These are phyloP conservation scores for Zaprionus lineosus DNA, from an alignment of 2,888 invertebrate genomes.

Conservation along the genomic window DNA sequence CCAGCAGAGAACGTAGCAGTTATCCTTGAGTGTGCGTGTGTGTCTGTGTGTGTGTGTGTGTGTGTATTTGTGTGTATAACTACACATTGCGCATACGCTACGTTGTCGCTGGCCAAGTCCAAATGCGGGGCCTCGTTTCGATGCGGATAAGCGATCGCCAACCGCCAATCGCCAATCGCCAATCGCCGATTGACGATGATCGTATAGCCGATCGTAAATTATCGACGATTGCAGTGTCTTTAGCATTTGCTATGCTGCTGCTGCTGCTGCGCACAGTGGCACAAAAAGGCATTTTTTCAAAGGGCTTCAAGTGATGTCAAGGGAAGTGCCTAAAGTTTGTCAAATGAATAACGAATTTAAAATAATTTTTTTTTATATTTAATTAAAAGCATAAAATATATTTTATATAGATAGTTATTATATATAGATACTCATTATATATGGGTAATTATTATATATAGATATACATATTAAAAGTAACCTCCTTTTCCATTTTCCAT, in stretches of 20 bases:
- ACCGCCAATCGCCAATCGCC: conserved; percentile 8
- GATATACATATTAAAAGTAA: no score
- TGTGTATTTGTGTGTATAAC: conserved; percentile 1
- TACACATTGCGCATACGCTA: conserved; percentile 61
- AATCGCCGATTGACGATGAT: conserved; percentile 25
- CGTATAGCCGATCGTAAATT: conserved; percentile 48
- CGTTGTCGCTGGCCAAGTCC: conserved; percentile 32
- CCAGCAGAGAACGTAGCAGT: conserved; percentile 50
- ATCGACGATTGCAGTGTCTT: conserved; percentile 8
- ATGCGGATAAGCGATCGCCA: no score
- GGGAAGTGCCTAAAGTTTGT: no score
- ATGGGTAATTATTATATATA: no score
- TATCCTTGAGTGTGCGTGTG: conserved; percentile 55
- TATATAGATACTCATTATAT: no score
- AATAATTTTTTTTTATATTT: neutral
- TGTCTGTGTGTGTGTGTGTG: neutral
- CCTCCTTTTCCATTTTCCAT: no score
- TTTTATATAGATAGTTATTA: neutral
- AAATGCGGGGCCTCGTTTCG: conserved; percentile 1
- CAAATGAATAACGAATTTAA: no score
- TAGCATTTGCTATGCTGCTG: no score
- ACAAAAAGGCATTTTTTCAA: no score
- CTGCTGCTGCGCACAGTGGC: neutral
- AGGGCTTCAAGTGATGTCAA: no score
- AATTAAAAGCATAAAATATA: neutral